These are phyloP conservation scores for Drosophila pseudoobscura DNA, from an alignment of 1,140 invertebrate species.

Conservation along the genomic window DNA sequence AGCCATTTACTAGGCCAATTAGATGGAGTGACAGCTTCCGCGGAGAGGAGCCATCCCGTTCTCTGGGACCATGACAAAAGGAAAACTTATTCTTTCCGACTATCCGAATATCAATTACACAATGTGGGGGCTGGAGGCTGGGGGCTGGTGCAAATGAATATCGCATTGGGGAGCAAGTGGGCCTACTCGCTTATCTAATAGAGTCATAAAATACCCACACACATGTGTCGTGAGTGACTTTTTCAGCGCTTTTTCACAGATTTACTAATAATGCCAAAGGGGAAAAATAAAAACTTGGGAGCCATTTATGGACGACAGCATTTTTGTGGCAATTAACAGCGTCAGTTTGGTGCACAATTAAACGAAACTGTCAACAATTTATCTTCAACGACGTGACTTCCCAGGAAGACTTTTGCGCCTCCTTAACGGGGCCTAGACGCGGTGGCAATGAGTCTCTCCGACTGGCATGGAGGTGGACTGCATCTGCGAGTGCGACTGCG, in stretches of 20 bases:
- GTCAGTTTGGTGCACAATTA: conserved; percentile 60
- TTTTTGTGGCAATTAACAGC: conserved; percentile 75
- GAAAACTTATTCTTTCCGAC: conserved; percentile 53
- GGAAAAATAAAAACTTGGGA: conserved; percentile 22
- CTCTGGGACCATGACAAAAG: conserved; percentile 6
- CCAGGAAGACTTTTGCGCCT: conserved; percentile 71
- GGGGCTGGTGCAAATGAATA: conserved; percentile 54
- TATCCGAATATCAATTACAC: conserved; percentile 65
- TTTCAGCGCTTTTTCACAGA: conserved; percentile 16
- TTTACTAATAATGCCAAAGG: conserved; percentile 25
- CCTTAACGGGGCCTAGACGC: conserved; percentile 64
- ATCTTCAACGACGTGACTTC: conserved; percentile 74
- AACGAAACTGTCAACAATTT: conserved; percentile 81
- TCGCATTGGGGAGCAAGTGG: conserved; percentile 35
- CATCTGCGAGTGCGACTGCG: too few species aligned
- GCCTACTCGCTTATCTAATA: conserved; percentile 66
- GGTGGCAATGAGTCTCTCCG: conserved; percentile 34
- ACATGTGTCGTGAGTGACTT: conserved; percentile 2
- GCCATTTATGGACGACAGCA: conserved; percentile 54
- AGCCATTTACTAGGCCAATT: conserved; percentile 51
- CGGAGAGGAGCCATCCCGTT: conserved; percentile 36
- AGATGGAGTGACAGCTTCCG: conserved; percentile 34
- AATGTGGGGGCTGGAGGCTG: conserved; percentile 64
- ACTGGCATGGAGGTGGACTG: conserved; percentile 8
- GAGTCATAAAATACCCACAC: conserved; percentile 66